Evolutionary conservation across 2,797 vertebrate genomes (phyloP).

Genomic region (Periparus ater): DNA sequence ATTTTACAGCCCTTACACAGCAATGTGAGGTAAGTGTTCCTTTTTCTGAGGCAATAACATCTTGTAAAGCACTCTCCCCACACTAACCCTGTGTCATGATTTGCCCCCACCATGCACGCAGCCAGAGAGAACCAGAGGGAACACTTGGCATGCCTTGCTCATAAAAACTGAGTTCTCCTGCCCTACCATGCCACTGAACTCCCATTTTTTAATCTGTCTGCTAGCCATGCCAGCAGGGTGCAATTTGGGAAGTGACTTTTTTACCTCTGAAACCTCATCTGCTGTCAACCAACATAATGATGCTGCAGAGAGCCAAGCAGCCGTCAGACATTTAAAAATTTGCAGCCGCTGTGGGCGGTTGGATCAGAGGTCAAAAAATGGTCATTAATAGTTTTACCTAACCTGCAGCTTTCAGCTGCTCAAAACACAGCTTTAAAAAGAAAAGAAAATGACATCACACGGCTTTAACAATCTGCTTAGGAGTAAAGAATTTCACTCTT

Average conservation of each 20-base stretch:
- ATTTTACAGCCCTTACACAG: not conserved
- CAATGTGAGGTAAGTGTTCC: not conserved
- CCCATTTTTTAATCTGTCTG: not conserved
- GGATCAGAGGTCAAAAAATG: slow-evolving; percentile 31
- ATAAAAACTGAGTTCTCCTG: not conserved
- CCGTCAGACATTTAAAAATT: not conserved
- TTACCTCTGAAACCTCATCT: slow-evolving; percentile 22
- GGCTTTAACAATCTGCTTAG: not conserved
- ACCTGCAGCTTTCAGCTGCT: not conserved
- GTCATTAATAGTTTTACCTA: not conserved
- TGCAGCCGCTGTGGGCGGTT: not conserved
- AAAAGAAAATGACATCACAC: slow-evolving; percentile 14
- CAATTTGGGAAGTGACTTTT: not conserved
- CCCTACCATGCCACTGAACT: not conserved
- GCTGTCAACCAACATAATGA: not conserved
- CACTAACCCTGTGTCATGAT: not conserved
- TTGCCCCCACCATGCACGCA: fast-evolving
- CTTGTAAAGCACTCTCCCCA: not conserved
- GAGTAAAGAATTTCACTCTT: not conserved
- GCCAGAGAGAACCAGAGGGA: not conserved
- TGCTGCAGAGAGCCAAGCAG: not conserved
- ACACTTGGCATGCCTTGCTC: not conserved
- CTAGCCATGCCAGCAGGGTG: not conserved
- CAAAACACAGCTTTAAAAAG: not conserved
- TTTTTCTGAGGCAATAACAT: not conserved